Base-by-base conservation (phyloP, 2,113 vertebrate genomes). In the Centrocercus urophasianus region DNA sequence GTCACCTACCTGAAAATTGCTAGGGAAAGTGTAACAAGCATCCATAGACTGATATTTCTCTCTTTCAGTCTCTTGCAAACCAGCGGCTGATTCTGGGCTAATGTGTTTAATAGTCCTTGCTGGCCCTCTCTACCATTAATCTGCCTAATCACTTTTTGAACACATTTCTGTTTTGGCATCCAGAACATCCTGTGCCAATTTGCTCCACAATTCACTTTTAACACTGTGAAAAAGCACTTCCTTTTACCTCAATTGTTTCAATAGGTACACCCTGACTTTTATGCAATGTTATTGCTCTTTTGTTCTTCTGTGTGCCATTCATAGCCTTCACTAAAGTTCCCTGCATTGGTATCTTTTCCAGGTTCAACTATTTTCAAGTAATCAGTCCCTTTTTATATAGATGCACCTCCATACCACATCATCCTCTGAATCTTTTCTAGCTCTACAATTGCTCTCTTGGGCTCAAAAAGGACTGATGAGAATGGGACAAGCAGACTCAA, bases 161-260 rank as follows among this genome's bases (percentile, higher is more conserved):
- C 75, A 79, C 72, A 48, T 25, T 64, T 71, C 32, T 64, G 16
- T 69, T 88, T 64, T 69, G 86, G 83, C 86, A 88, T 38, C 42
- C 30, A 0, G 16, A 92, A 57, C 76, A 81, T 77, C 83, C 91
- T 77, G 60, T 77, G 76, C 56, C 72, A 48, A 21, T 32, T 2
- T 74, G 36, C 50, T 54, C 45, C 24, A n/a, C 86, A 74, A 28
- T 74, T 77, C 73, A 19, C 67, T 6, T 8, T 16, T 63, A 56
- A 13, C 32, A 6, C 25, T 0, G 20, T 20, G 71, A 83, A 61
- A 60, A 38, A 69, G 64, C 45, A 47, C n/a, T 88, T 88, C 27
- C 57, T 72, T 43, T 88, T 64, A 20, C 52, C 78, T 56, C 74
- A 15, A 13, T 34, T 67, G 48, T 50, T 5, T 24, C 30, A 5